phyloP scores from a whole-genome alignment of 2,797 vertebrate genomes.

The Zonotrichia albicollis region DNA sequence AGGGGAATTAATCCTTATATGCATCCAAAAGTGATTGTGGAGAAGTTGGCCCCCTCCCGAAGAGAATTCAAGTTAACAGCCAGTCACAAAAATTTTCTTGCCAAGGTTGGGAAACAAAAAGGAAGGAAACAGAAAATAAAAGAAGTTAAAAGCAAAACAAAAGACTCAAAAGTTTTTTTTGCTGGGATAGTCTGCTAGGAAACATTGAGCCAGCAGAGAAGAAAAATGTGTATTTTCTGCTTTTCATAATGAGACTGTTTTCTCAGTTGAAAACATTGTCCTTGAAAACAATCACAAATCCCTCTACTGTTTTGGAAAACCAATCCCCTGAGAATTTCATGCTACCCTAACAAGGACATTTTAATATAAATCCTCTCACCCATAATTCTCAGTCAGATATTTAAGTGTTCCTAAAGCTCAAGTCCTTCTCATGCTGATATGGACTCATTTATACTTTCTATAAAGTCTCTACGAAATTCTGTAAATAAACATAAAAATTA shows the following conservation, averaged over 20 bases:
- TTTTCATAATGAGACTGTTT: not conserved
- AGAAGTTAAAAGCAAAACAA: not conserved
- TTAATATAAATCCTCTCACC: not conserved
- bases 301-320: not conserved
- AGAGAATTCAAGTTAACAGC: not conserved
- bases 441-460: not conserved
- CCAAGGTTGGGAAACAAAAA: not conserved
- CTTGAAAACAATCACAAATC: not conserved
- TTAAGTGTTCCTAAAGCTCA: not conserved
- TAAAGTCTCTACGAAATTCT: not conserved
- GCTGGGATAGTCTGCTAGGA: not conserved
- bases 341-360: not conserved
- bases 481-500: not conserved
- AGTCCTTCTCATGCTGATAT: not conserved
- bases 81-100: not conserved
- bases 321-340: not conserved
- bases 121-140: not conserved
- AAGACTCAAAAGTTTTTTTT: not conserved
- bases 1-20: not conserved
- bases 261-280: not conserved
- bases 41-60: not conserved
- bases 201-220: not conserved
- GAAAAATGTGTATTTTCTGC: not conserved
- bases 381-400: not conserved
- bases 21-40: not conserved